A percentile compares a stretch with the other conserved stretches of the same genome.
Evolutionary conservation across 2,888 invertebrate genomes (phyloP).

Genomic region (Drosophila recens): DNA sequence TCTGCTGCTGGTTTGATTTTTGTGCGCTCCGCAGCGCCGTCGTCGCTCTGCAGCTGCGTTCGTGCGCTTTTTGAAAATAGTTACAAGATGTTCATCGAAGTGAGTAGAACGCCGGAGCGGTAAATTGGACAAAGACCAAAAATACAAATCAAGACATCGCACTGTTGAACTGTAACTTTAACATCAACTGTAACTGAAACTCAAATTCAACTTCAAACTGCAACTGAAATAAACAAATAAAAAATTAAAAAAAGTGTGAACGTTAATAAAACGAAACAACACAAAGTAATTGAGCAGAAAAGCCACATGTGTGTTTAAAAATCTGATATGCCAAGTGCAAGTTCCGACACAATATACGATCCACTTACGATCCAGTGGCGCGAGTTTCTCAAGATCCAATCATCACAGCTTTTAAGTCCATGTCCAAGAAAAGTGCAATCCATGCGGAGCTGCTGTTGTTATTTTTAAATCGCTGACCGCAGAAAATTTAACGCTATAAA

Average conservation of each 20-base stretch:
- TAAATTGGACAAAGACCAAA: constrained; percentile 58
- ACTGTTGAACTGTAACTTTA: constrained; percentile 26
- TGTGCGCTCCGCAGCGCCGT: constrained; percentile 64
- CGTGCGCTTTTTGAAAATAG: constrained; percentile 84
- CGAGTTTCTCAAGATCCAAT: constrained; percentile 30
- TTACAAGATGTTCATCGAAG: constrained; percentile 85
- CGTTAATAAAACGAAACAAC: constrained; percentile 6
- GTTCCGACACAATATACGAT: constrained; percentile 17
- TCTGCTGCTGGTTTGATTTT: constrained; percentile 74
- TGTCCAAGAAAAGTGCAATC: constrained; percentile 55
- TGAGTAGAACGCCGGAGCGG: constrained; percentile 84
- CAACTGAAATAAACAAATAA: constrained; percentile 22
- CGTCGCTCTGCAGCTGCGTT: constrained; percentile 81
- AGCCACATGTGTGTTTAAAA: constrained; percentile 31
- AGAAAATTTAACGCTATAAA: constrained; percentile 70
- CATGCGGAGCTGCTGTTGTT: constrained; percentile 66
- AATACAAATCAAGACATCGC: constrained; percentile 20
- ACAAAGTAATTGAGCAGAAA: constrained; percentile 23
- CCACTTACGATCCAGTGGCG: constrained; percentile 35
- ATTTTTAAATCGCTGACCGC: constrained; percentile 78
- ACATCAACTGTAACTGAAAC: constrained; percentile 14
- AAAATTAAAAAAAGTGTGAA: constrained; percentile 20
- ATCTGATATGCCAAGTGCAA: constrained; percentile 20
- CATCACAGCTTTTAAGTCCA: constrained; percentile 46
- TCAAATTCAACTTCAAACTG: constrained; percentile 21